These are phyloP conservation scores for Flexamia atlantica DNA, from an alignment of 2,888 invertebrate genomes.

Conservation along the genomic window DNA sequence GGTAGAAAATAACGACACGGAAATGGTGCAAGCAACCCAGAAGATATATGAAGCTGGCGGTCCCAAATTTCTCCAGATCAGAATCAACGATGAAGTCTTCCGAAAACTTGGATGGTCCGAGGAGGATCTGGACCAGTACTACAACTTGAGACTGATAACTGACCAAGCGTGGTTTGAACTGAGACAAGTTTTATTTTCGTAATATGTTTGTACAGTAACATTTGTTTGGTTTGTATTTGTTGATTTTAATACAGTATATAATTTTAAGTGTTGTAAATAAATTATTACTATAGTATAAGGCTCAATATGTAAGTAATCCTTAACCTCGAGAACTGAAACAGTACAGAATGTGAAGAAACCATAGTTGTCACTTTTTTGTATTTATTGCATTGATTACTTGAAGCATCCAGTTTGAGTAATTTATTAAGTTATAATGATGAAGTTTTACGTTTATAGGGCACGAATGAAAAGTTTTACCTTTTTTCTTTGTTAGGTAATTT, in stretches of 20 bases:
- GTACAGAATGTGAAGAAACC: neutral
- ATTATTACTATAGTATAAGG: neutral
- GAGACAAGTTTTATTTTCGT: constrained; percentile 37
- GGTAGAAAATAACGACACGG: constrained; percentile 41
- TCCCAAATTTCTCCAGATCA: constrained; percentile 23
- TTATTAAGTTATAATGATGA: too few relatives aligned
- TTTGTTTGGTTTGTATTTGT: too few relatives aligned
- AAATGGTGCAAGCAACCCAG: constrained; percentile 13
- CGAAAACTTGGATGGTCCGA: constrained; percentile 44
- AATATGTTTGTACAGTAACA: neutral
- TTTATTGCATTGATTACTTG: too few relatives aligned
- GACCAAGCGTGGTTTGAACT: constrained; percentile 49
- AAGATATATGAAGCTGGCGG: constrained; percentile 14
- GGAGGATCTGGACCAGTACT: constrained; percentile 50
- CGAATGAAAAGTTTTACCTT: too few relatives aligned
- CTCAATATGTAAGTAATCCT: neutral
- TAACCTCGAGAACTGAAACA: neutral
- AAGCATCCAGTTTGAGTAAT: too few relatives aligned
- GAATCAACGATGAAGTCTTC: constrained; percentile 22
- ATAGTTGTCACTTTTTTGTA: too few relatives aligned
- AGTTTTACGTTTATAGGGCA: too few relatives aligned
- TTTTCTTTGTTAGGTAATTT: too few relatives aligned
- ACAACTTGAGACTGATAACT: constrained; percentile 26
- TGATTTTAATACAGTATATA: too few relatives aligned
- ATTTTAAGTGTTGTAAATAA: neutral